Conservation (phyloP, 2,888 invertebrate genomes). For the Eueremaeus valkanovi region DNA sequence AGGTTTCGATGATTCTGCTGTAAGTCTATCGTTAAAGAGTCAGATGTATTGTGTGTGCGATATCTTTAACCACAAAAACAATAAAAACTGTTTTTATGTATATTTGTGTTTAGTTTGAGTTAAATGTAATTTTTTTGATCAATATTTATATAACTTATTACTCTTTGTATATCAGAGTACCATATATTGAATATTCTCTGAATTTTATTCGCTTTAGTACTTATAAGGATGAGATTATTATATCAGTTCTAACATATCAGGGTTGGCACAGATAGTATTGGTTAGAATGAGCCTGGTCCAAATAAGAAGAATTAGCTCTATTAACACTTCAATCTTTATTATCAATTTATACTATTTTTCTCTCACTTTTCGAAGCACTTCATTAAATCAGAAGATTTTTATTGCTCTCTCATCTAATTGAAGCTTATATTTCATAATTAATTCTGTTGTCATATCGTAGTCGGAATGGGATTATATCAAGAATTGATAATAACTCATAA, state of each 20-base stretch:
- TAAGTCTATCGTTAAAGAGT: background rate
- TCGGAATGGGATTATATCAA: background rate
- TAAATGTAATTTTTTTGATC: too few species aligned
- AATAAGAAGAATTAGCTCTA: background rate
- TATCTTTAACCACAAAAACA: too few species aligned
- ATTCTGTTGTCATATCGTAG: background rate
- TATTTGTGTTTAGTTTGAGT: too few species aligned
- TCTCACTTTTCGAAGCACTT: background rate
- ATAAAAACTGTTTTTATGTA: too few species aligned
- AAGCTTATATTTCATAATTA: background rate
- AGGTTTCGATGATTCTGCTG: background rate
- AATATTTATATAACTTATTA: too few species aligned
- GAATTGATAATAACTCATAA: background rate
- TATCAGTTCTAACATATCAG: background rate
- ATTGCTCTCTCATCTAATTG: background rate
- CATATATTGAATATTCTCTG: too few species aligned
- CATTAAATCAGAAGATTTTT: conserved; percentile 18
- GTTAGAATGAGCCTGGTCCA: background rate
- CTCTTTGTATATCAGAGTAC: background rate
- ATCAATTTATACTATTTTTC: background rate
- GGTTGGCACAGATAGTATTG: background rate
- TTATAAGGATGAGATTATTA: background rate
- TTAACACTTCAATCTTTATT: background rate
- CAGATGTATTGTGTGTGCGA: too few species aligned
- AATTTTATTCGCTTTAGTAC: too few species aligned